phyloP scores from a whole-genome alignment of 2,888 invertebrate genomes.

The Drosophila ochracea region DNA sequence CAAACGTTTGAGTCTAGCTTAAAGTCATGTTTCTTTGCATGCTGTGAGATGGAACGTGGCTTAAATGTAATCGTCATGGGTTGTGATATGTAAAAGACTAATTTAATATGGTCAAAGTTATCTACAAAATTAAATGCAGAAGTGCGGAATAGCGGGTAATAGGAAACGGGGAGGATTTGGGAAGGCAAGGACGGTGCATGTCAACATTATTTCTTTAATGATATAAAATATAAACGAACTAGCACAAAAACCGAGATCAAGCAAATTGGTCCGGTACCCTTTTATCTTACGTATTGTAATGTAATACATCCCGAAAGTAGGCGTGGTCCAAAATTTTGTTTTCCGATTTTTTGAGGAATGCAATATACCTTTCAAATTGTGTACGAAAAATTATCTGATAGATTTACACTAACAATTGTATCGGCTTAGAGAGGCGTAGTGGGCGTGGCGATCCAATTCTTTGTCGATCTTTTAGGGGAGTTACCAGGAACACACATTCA shows the following conservation, averaged over 20 bases:
- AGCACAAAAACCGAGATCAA: constrained; percentile 74
- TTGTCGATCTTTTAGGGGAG: too few relatives aligned
- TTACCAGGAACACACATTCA: too few relatives aligned
- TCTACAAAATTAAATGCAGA: constrained; percentile 68
- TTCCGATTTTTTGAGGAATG: too few relatives aligned
- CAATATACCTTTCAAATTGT: too few relatives aligned
- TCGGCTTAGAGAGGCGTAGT: too few relatives aligned
- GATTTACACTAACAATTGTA: too few relatives aligned
- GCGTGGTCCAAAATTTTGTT: too few relatives aligned
- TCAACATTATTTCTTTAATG: constrained; percentile 80
- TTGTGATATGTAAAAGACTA: constrained; percentile 61
- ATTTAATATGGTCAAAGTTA: constrained; percentile 73
- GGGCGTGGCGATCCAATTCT: too few relatives aligned
- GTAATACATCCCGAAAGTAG: too few relatives aligned
- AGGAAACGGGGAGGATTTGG: background rate
- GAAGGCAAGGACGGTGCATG: constrained; percentile 51
- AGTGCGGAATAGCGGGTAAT: background rate
- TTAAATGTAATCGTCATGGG: constrained; percentile 57
- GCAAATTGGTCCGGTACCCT: constrained; percentile 76
- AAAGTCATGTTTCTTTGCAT: constrained; percentile 29
- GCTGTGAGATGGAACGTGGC: constrained; percentile 38
- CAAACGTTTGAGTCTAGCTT: constrained; percentile 34
- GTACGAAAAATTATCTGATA: too few relatives aligned
- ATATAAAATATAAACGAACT: constrained; percentile 79
- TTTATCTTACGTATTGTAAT: constrained; percentile 67